These are phyloP conservation scores for Macaria notata DNA, from an alignment of 2,888 invertebrate species.

Conservation along the genomic window DNA sequence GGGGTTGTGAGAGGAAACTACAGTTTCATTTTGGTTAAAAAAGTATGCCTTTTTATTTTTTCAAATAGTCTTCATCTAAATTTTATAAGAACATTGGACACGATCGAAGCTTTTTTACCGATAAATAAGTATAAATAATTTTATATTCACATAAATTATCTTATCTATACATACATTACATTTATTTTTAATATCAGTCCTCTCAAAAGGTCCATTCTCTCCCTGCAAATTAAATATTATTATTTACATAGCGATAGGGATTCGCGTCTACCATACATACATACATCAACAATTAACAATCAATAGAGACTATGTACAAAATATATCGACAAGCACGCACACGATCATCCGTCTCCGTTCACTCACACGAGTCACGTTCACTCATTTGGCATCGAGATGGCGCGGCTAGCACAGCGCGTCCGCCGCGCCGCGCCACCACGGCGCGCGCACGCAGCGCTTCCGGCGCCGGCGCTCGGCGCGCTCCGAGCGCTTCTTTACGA, in stretches of 20 bases:
- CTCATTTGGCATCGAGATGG: constrained; percentile 79
- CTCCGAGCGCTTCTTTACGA: constrained; percentile 90
- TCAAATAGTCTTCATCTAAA: constrained; percentile 83
- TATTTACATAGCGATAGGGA: constrained; percentile 82
- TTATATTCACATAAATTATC: constrained; percentile 82
- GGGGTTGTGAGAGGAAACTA: constrained; percentile 43
- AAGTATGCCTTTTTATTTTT: constrained; percentile 81
- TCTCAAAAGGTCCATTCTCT: constrained; percentile 82
- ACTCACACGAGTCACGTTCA: constrained; percentile 65
- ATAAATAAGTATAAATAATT: constrained; percentile 83
- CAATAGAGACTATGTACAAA: constrained; percentile 82
- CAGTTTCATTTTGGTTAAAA: constrained; percentile 78
- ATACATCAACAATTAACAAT: constrained; percentile 83
- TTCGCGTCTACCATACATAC: constrained; percentile 81
- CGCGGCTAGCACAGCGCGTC: constrained; percentile 75
- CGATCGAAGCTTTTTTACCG: constrained; percentile 82
- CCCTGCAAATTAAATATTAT: constrained; percentile 81
- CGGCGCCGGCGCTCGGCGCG: constrained; percentile 87
- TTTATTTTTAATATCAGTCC: constrained; percentile 82
- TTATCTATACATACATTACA: constrained; percentile 82
- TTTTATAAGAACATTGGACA: constrained; percentile 83
- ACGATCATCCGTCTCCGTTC: constrained; percentile 66
- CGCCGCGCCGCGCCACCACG: constrained; percentile 78
- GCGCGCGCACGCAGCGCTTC: constrained; percentile 81
- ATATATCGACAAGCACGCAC: constrained; percentile 70